phyloP scores from a whole-genome alignment of 2,113 vertebrate genomes.

The Cryptomyrus ogoouensis region DNA sequence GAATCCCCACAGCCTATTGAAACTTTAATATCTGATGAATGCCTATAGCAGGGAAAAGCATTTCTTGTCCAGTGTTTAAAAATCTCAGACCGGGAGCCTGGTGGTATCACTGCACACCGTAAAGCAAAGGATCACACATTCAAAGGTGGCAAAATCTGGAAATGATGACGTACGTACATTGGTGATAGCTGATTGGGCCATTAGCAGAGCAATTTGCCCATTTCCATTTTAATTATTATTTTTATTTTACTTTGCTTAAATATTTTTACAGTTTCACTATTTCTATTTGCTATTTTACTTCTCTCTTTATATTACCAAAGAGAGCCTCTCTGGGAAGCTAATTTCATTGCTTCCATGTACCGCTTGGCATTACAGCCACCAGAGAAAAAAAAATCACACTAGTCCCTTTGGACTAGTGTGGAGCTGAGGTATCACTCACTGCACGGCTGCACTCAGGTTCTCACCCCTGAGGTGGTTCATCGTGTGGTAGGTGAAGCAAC shows the following conservation, averaged over 20 bases:
- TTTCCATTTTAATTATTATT: not conserved
- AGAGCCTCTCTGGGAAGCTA: not conserved
- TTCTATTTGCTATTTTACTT: not conserved
- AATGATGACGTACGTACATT: not conserved
- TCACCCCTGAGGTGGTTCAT: too few species aligned
- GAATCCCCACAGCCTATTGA: not conserved
- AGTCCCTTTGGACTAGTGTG: too few species aligned
- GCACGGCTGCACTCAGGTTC: too few species aligned
- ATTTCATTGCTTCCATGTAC: not conserved
- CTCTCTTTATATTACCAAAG: not conserved
- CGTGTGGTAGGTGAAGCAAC: too few species aligned
- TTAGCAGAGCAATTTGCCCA: not conserved
- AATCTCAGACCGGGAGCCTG: not conserved
- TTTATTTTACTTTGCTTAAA: not conserved
- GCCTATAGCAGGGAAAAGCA: not conserved
- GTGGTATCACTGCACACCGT: too few species aligned
- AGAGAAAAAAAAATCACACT: too few species aligned
- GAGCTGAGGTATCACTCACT: too few species aligned
- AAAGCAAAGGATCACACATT: not conserved
- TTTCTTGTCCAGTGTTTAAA: not conserved
- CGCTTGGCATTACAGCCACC: too few species aligned
- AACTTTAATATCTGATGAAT: not conserved
- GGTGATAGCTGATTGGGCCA: not conserved
- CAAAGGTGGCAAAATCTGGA: not conserved
- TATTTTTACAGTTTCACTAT: not conserved